Base-by-base conservation (phyloP, 2,113 vertebrate species). In the Grammomys dolichurus region DNA sequence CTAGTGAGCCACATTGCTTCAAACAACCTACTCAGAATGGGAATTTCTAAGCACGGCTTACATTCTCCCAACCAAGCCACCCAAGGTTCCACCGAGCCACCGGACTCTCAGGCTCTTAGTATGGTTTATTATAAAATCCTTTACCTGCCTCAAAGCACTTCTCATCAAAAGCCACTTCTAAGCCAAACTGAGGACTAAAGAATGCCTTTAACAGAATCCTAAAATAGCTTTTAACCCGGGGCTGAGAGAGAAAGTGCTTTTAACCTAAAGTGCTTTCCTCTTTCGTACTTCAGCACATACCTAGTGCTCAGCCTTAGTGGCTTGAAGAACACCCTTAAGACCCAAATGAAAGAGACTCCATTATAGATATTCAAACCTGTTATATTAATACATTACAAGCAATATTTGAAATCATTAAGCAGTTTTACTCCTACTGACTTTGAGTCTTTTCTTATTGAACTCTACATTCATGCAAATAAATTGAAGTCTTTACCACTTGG, bases 111-210 rank as follows among this genome's bases (percentile, higher is more conserved):
- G 1, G 48, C 85, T 96, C 88, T 96, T 96, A 95, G 95, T 96
- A 95, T 87, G 86, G 95, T 96, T 97, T 97, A 95, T 97, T 97
- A 97, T 93, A 95, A 98, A 97, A 97, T 97, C 95, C 96, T 96
- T 95, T 97, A 98, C 97, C 97, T 98, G 95, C 93, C 95, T 97
- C 92, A 97, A 95, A 97, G 96, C 95, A 92, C 92, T 98, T 97
- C 96, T 97, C 97, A 96, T 98, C 97, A 98, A 98, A 98, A 97
- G 95, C 95, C 46, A 31, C 96, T 98, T 96, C 97, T 97, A 93
- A 97, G 86, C 97, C 80, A 96, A 98, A 96, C 90, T 65, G 77
- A 97, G 82, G 77, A 96, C 96, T 70, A 87, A 95, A 96, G 95
- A 95, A 97, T 85, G 90, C 95, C 97, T 97, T 96, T 98, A 92